Base-by-base conservation (phyloP, 1,140 invertebrate species). In the Argopecten irradians region DNA sequence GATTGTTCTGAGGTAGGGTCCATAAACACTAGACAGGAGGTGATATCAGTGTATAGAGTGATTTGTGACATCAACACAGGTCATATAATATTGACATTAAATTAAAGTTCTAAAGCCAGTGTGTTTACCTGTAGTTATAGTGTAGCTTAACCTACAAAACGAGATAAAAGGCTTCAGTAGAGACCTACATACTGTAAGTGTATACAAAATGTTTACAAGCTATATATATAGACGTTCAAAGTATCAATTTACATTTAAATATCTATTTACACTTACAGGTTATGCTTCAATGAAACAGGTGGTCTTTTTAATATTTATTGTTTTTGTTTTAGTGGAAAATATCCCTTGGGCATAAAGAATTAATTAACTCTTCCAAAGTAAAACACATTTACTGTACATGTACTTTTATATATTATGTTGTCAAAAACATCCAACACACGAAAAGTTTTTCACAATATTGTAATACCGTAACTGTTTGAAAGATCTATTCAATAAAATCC, bases 161-260 rank as follows among this genome's bases (percentile, higher is more conserved):
- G 3, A 71, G 55, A 71, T 71, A 71, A 71, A 71, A 8, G 2
- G 22, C 28, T 71, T 71, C 22, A 71, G 22, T 71, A 71, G 55
- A 28, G 55, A 28, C n/a, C 43, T 46, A 22, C 13, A 46, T 46
- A 46, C 55, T 71, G 13, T 71, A 71, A 5, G 55, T 71, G 55
- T 71, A 16, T 71, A 71, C 16, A 7, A n/a, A 28, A 71, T 28
- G 19, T n/a, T 22, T 55, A 55, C n/a, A n/a, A n/a, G n/a, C n/a
- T 55, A 55, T 22, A 55, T 55, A 2, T 71, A 8, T 71, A 71
- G 1, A 8, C 13, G 43, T 46, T 46, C 55, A 71, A 71, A 28
- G 55, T 71, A 71, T n/a, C 55, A 71, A 55, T 22, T 55, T 55
- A 55, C n/a, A n/a, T n/a, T n/a, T n/a, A n/a, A n/a, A n/a, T n/a